Evolutionary conservation across 2,888 invertebrate species (phyloP).

Genomic region (Metalampra italica): DNA sequence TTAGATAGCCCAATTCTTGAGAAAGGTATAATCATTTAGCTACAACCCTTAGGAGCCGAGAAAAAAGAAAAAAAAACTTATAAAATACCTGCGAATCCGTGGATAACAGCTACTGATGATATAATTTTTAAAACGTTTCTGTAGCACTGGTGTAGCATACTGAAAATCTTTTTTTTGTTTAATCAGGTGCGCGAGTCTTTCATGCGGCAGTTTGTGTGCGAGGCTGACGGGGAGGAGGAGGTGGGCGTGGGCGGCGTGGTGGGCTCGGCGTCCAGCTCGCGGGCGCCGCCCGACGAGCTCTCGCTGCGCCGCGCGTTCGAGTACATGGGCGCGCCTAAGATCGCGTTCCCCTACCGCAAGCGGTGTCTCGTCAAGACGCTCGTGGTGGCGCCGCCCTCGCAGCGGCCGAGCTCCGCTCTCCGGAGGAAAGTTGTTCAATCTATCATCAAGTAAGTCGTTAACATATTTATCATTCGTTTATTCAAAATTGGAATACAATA

Average conservation of each 20-base stretch:
- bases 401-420: conserved; percentile 87
- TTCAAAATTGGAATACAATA: too few relatives aligned
- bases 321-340: conserved; percentile 58
- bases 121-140: too few relatives aligned
- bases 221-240: conserved; percentile 90
- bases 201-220: conserved; percentile 97
- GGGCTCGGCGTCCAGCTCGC: conserved; percentile 9
- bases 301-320: conserved; percentile 61
- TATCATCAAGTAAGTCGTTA: conserved; percentile 86
- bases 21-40: too few relatives aligned
- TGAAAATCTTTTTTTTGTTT: too few relatives aligned
- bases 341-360: conserved; percentile 83
- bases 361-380: conserved; percentile 90
- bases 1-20: too few relatives aligned
- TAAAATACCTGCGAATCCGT: too few relatives aligned
- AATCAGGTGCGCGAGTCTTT: conserved; percentile 97
- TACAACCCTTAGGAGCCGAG: too few relatives aligned
- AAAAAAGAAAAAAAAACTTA: too few relatives aligned
- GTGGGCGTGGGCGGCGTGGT: conserved; percentile 61
- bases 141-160: too few relatives aligned
- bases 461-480: too few relatives aligned
- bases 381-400: conserved; percentile 88
- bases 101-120: too few relatives aligned
- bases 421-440: conserved; percentile 90
- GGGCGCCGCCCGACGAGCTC: conserved; percentile 32